Evolutionary conservation across 2,113 vertebrate species (phyloP).

Genomic region (Synodontis membranacea): DNA sequence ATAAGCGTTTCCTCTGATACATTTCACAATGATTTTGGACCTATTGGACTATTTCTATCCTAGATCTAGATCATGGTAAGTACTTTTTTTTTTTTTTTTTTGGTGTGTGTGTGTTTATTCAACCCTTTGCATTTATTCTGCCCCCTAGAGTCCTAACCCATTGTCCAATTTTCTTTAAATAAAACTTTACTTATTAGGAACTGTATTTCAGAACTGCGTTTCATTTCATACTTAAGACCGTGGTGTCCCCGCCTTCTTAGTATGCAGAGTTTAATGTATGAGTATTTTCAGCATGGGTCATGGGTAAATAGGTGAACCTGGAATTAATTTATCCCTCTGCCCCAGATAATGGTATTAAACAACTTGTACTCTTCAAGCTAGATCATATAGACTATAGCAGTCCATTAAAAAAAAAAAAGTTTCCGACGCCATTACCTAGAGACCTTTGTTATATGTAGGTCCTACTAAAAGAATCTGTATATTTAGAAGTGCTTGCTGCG

Average conservation of each 20-base stretch:
- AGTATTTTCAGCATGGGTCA: slow-evolving; percentile 19
- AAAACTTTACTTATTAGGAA: not conserved
- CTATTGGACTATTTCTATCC: not conserved
- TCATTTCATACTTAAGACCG: not conserved
- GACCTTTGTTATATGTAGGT: too few relatives aligned
- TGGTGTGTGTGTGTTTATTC: not conserved
- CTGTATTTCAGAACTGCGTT: not conserved
- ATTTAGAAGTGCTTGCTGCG: not conserved
- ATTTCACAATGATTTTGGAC: not conserved
- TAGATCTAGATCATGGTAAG: not conserved
- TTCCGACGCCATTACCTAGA: not conserved
- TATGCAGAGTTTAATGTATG: slow-evolving; percentile 10
- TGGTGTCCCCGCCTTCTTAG: not conserved
- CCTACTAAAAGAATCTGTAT: not conserved
- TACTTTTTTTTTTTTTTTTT: too few relatives aligned
- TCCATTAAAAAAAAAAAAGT: slow-evolving; percentile 11
- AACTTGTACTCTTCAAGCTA: not conserved
- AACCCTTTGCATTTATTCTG: not conserved
- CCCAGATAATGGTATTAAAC: slow-evolving; percentile 18
- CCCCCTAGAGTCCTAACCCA: not conserved
- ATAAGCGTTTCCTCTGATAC: not conserved
- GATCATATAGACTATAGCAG: not conserved
- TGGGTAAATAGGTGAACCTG: slow-evolving; percentile 18
- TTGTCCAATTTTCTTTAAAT: slow-evolving; percentile 1
- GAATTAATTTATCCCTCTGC: slow-evolving; percentile 12